Evolutionary conservation across 2,797 vertebrate species (phyloP).

Genomic region (Kryptolebias ocellatus): DNA sequence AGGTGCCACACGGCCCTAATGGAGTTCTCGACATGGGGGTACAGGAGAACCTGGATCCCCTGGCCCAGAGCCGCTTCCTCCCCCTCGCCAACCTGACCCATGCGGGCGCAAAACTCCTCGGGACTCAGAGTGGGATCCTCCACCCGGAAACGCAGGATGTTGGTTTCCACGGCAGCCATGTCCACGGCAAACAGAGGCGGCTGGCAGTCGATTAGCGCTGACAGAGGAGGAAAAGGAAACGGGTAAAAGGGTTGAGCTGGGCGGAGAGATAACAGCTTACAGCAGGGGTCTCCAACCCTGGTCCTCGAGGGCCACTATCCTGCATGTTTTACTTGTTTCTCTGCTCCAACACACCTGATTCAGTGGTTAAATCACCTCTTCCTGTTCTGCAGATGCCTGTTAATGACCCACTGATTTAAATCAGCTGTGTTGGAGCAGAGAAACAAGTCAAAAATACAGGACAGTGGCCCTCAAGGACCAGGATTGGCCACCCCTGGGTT

Average conservation of each 20-base stretch:
- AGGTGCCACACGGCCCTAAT: slow-evolving; percentile 86
- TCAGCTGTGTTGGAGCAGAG: no score
- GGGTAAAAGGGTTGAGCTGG: background rate
- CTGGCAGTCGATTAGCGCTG: slow-evolving; percentile 77
- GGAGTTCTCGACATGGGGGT: slow-evolving; percentile 68
- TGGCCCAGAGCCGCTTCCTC: slow-evolving; percentile 74
- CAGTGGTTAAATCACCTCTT: no score
- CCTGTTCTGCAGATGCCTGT: no score
- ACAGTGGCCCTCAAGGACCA: no score
- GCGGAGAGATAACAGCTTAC: background rate
- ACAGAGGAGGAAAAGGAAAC: slow-evolving; percentile 3
- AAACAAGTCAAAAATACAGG: no score
- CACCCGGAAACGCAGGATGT: slow-evolving; percentile 81
- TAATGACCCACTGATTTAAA: no score
- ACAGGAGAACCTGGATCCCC: slow-evolving; percentile 80
- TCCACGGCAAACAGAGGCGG: slow-evolving; percentile 74
- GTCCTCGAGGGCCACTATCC: no score
- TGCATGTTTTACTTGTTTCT: no score
- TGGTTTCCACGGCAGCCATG: slow-evolving; percentile 81
- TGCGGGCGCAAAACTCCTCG: slow-evolving; percentile 76
- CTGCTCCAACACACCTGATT: no score
- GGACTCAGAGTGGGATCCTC: slow-evolving; percentile 58
- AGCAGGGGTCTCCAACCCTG: no score
- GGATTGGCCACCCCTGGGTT: no score
- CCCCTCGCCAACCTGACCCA: slow-evolving; percentile 71